These are phyloP conservation scores for Geotrupes spiniger DNA, from an alignment of 2,888 invertebrate species.

Conservation along the genomic window DNA sequence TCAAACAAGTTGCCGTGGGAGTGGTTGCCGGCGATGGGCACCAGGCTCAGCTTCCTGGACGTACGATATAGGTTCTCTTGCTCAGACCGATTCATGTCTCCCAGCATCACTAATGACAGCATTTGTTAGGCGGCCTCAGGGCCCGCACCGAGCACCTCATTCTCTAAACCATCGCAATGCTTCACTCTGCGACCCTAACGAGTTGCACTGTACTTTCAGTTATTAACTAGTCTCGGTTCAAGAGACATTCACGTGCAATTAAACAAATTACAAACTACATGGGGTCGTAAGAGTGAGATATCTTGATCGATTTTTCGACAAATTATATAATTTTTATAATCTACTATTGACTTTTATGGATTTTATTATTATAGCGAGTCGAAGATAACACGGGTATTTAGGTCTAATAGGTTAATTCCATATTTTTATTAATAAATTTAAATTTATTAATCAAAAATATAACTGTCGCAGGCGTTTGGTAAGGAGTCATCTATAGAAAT, in stretches of 20 bases:
- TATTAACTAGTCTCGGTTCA: neutral
- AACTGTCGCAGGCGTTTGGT: no score
- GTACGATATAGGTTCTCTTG: slow-evolving; percentile 62
- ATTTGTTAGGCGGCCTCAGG: slow-evolving; percentile 41
- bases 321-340: no score
- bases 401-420: no score
- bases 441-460: no score
- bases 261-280: neutral
- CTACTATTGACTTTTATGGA: no score
- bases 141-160: slow-evolving; percentile 28
- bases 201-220: neutral
- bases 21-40: slow-evolving; percentile 40
- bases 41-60: slow-evolving; percentile 57
- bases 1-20: slow-evolving; percentile 29
- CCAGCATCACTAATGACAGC: slow-evolving; percentile 51
- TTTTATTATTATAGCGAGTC: no score
- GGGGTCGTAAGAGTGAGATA: neutral
- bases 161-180: slow-evolving; percentile 21
- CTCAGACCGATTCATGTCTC: slow-evolving; percentile 62
- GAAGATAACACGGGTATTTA: no score
- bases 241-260: neutral
- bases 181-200: neutral
- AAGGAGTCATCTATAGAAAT: no score
- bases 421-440: no score
- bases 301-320: neutral